phyloP scores from a whole-genome alignment of 1,140 invertebrate genomes.

The Drosophila melanica region DNA sequence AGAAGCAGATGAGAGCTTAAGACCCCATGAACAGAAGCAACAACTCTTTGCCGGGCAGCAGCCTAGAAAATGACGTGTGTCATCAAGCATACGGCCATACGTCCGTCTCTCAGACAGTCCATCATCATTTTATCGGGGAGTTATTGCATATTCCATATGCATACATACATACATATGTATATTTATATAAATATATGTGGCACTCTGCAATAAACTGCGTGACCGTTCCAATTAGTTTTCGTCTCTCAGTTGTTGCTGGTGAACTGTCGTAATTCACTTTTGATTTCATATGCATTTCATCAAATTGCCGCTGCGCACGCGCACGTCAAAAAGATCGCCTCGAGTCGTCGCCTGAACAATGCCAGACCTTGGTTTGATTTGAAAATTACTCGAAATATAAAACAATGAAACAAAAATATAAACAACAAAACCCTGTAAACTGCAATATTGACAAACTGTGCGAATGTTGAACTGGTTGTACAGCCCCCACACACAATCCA shows the following conservation, averaged over 20 bases:
- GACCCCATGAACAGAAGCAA: constrained; percentile 23
- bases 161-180: constrained; percentile 4
- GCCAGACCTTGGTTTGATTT: constrained; percentile 78
- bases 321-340: constrained; percentile 54
- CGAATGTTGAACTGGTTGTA: constrained; percentile 51
- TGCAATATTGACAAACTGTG: constrained; percentile 7
- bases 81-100: background rate
- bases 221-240: constrained; percentile 65
- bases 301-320: constrained; percentile 80
- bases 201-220: constrained; percentile 54
- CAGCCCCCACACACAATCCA: constrained; percentile 14
- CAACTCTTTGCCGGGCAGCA: background rate
- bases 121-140: constrained; percentile 18
- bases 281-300: constrained; percentile 82
- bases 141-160: background rate
- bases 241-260: constrained; percentile 4
- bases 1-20: constrained; percentile 1
- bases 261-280: constrained; percentile 72
- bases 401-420: constrained; percentile 33
- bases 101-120: background rate
- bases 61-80: constrained; percentile 30
- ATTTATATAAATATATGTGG: constrained; percentile 34
- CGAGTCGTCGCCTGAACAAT: constrained; percentile 43
- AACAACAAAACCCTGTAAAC: constrained; percentile 5
- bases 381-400: constrained; percentile 69